Percentiles rank a stretch among this genome's conserved stretches.
Evolutionary conservation across 2,888 invertebrate species (phyloP).

Genomic region (Slavum lentiscoides): DNA sequence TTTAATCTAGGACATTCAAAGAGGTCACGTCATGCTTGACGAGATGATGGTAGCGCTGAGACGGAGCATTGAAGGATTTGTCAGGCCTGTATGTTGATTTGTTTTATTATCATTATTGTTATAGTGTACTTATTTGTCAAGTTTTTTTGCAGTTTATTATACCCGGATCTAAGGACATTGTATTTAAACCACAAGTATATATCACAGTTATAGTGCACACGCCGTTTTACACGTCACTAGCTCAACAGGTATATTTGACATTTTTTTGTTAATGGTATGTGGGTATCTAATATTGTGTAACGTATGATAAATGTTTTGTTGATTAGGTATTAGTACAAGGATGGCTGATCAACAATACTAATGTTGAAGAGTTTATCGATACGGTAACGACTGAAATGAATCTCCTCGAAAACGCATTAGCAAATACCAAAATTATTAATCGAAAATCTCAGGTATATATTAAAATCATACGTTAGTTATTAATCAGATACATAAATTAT

Average conservation of each 20-base stretch:
- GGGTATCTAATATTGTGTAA: neutral
- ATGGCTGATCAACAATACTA: slow-evolving; percentile 66
- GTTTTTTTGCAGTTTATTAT: slow-evolving; percentile 67
- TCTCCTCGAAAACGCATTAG: slow-evolving; percentile 67
- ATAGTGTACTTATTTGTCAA: slow-evolving; percentile 5
- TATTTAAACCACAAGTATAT: slow-evolving; percentile 71
- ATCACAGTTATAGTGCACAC: slow-evolving; percentile 77
- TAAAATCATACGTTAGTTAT: too few species aligned
- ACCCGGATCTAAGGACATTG: slow-evolving; percentile 66
- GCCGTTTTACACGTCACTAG: slow-evolving; percentile 72
- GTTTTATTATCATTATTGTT: neutral
- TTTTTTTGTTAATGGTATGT: neutral
- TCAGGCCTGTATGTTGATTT: slow-evolving; percentile 63
- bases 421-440: slow-evolving; percentile 58
- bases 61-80: slow-evolving; percentile 64
- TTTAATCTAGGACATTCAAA: slow-evolving; percentile 63
- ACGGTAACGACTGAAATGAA: slow-evolving; percentile 66
- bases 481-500: too few species aligned
- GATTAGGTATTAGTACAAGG: slow-evolving; percentile 70
- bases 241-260: slow-evolving; percentile 65
- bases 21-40: slow-evolving; percentile 67
- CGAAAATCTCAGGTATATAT: slow-evolving; percentile 5
- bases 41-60: slow-evolving; percentile 66
- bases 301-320: neutral
- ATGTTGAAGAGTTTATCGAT: slow-evolving; percentile 66